Conservation (phyloP, 35 echinoderm and acorn worm genomes). For the Amphiura filiformis region DNA sequence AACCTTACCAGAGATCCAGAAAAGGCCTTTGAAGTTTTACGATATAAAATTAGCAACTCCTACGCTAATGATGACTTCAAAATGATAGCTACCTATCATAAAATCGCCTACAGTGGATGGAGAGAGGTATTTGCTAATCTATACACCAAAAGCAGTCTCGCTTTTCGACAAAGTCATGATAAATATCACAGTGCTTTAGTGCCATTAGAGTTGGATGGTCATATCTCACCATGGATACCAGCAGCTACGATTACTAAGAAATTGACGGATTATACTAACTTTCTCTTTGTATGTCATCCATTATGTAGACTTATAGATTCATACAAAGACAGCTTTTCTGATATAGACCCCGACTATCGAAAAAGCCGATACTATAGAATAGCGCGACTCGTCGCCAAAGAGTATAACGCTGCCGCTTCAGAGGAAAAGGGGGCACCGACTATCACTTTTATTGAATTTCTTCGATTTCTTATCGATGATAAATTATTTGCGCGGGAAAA, state of each 20-base stretch:
- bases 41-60: not conserved
- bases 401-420: not conserved
- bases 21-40: not conserved
- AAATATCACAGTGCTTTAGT: not conserved
- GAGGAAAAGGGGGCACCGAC: not conserved
- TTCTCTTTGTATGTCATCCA: not conserved
- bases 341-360: not conserved
- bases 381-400: not conserved
- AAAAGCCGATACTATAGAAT: not conserved
- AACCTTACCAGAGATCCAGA: not conserved
- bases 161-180: not conserved
- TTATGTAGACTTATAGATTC: not conserved
- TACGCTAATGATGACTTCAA: not conserved
- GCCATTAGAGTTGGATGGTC: too few relatives aligned
- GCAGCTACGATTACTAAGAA: not conserved
- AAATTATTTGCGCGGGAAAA: not conserved
- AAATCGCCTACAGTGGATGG: not conserved
- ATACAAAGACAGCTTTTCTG: not conserved
- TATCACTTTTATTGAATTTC: not conserved
- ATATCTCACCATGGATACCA: not conserved
- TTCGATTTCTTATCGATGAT: not conserved
- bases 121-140: not conserved
- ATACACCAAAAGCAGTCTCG: not conserved
- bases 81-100: not conserved
- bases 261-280: not conserved